Evolutionary conservation across 1,140 invertebrate genomes (phyloP).

Genomic region (Bombus confusus): DNA sequence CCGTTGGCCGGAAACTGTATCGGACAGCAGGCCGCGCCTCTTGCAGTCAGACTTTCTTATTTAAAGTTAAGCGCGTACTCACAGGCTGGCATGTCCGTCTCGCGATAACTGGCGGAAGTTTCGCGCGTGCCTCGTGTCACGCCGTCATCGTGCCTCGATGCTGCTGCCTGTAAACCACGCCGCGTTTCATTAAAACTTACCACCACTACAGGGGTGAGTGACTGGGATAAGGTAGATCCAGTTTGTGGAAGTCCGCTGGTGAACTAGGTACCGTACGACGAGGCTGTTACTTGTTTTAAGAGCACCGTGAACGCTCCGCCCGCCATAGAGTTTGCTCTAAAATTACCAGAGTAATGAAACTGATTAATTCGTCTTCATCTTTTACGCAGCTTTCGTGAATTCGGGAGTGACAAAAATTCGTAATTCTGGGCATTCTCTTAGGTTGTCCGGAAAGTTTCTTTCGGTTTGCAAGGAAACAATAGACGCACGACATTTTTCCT

Average conservation of each 20-base stretch:
- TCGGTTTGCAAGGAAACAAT: too few species aligned
- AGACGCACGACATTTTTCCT: too few species aligned
- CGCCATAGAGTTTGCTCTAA: too few species aligned
- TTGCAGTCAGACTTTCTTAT: constrained; percentile 44
- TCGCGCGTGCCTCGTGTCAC: constrained; percentile 44
- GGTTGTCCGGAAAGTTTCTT: too few species aligned
- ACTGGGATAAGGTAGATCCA: background rate
- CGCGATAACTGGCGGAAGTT: constrained; percentile 58
- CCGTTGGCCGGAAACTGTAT: background rate
- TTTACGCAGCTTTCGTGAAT: too few species aligned
- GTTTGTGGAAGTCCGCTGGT: constrained; percentile 3
- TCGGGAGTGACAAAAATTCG: too few species aligned
- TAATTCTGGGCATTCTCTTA: too few species aligned
- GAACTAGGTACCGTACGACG: background rate
- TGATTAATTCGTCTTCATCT: too few species aligned
- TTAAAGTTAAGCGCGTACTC: constrained; percentile 36
- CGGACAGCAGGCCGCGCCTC: constrained; percentile 18
- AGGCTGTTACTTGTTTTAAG: background rate
- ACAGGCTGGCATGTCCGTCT: constrained; percentile 25
- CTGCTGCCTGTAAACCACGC: constrained; percentile 39
- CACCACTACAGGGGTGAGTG: background rate
- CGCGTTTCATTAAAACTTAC: constrained; percentile 65
- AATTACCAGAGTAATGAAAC: background rate
- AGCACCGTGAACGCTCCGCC: background rate
- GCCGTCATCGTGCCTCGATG: constrained; percentile 42